Evolutionary conservation across 1,140 invertebrate genomes (phyloP).

Genomic region (Drosophila sulfurigaster): DNA sequence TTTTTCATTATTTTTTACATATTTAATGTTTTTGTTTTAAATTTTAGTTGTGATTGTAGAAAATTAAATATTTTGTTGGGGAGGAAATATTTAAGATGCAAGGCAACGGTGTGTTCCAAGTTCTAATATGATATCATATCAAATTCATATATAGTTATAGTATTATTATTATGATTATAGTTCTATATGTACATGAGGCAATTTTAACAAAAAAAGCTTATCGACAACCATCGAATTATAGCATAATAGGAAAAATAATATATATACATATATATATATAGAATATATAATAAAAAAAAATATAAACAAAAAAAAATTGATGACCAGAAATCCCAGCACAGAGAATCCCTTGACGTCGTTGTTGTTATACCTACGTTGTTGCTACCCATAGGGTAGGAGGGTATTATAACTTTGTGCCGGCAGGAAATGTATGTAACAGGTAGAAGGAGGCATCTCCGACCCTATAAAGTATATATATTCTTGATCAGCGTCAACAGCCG

Average conservation of each 20-base stretch:
- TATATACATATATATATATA: constrained; percentile 27
- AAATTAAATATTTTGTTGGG: constrained; percentile 66
- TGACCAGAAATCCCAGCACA: constrained; percentile 34
- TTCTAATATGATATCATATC: constrained; percentile 60
- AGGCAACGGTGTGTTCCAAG: constrained; percentile 75
- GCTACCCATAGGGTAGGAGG: no score
- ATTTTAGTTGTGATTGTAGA: constrained; percentile 50
- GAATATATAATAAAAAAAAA: constrained; percentile 11
- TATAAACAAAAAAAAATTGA: background rate
- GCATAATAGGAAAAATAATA: constrained; percentile 14
- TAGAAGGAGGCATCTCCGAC: no score
- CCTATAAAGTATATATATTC: no score
- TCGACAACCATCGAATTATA: constrained; percentile 66
- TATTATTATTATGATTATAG: constrained; percentile 31
- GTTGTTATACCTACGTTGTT: no score
- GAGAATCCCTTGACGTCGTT: constrained; percentile 21
- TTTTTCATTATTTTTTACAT: constrained; percentile 16
- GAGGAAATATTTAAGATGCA: constrained; percentile 74
- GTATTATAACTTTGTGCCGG: no score
- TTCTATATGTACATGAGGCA: constrained; percentile 68
- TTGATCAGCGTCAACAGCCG: no score
- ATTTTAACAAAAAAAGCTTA: constrained; percentile 65
- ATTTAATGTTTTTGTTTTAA: constrained; percentile 36
- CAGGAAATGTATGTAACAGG: no score
- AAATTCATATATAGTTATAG: constrained; percentile 21